phyloP scores from a whole-genome alignment of 2,797 vertebrate species.

The Hafferia zeledoni region DNA sequence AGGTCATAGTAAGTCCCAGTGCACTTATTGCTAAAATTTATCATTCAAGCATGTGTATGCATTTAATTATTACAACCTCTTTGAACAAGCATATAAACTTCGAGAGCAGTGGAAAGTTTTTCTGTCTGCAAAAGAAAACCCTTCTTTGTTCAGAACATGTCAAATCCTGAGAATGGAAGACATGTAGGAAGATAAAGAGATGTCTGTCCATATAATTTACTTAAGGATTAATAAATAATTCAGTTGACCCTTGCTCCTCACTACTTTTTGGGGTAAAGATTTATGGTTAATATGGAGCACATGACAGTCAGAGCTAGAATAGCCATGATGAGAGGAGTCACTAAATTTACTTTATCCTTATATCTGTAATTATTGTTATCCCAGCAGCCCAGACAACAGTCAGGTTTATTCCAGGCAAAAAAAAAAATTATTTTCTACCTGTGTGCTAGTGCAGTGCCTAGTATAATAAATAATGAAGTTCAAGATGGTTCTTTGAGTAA shows the following conservation, averaged over 20 bases:
- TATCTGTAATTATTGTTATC: background rate
- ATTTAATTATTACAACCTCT: conserved; percentile 56
- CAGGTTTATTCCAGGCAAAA: background rate
- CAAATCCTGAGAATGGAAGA: background rate
- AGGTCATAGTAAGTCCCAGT: conserved; percentile 61
- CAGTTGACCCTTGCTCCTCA: background rate
- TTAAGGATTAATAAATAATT: background rate
- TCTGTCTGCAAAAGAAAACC: background rate
- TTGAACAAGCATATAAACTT: conserved; percentile 51
- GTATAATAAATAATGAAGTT: background rate
- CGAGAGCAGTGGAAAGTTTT: background rate
- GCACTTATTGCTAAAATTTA: conserved; percentile 57
- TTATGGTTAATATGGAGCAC: background rate
- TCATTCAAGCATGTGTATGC: conserved; percentile 46
- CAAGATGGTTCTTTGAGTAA: background rate
- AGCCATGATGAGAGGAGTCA: background rate
- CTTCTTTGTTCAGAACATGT: background rate
- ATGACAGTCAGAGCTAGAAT: background rate
- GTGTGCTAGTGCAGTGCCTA: background rate
- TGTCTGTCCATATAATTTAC: background rate
- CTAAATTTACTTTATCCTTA: background rate
- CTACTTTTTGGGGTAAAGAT: background rate
- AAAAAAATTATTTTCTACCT: background rate
- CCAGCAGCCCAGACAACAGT: background rate
- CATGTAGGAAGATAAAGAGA: background rate